phyloP scores from a whole-genome alignment of 2,797 vertebrate species.

The Buceros bicornis region DNA sequence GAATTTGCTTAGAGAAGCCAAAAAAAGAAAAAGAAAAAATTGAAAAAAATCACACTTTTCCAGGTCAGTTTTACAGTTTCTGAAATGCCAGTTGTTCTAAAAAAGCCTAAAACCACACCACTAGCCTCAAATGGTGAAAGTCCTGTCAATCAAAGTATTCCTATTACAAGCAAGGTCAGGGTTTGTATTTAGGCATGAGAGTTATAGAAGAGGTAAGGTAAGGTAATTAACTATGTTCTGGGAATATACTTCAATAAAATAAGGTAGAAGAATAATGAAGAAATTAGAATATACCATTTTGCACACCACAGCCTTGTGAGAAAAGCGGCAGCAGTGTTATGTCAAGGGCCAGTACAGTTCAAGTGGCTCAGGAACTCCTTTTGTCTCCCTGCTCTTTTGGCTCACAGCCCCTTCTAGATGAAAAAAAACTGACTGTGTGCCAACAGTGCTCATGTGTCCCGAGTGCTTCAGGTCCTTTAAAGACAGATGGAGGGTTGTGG shows the following conservation, averaged over 20 bases:
- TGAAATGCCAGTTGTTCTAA: neutral
- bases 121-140: neutral
- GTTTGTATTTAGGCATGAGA: neutral
- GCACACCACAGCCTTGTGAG: neutral
- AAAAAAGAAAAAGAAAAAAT: rapidly evolving
- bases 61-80: neutral
- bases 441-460: rapidly evolving
- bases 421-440: rapidly evolving
- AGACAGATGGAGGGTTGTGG: rapidly evolving
- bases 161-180: neutral
- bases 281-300: neutral
- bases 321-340: neutral
- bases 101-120: neutral
- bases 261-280: neutral
- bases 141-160: neutral
- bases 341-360: neutral
- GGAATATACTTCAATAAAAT: neutral
- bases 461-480: neutral
- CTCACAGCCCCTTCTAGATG: neutral
- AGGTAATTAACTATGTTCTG: neutral
- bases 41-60: neutral
- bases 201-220: neutral
- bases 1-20: neutral
- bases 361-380: neutral
- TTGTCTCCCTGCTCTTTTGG: neutral